phyloP scores from a whole-genome alignment of 2,113 vertebrate genomes.

The Silurus glanis region DNA sequence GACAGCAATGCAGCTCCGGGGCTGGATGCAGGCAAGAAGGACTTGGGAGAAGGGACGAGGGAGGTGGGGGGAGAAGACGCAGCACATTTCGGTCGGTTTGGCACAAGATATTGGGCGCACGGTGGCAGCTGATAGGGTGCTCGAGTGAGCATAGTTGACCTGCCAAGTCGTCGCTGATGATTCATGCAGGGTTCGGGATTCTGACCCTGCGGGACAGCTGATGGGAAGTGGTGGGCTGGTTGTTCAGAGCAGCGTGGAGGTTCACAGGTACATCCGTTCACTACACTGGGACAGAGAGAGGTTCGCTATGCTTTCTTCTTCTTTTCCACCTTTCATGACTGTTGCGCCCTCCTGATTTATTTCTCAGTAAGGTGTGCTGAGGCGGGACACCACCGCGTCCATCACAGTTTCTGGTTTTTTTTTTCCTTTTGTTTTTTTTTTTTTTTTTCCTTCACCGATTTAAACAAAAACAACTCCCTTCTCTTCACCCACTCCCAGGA shows the following conservation, averaged over 20 bases:
- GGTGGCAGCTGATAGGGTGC: conserved; percentile 36
- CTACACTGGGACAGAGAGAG: background rate
- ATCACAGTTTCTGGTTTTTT: background rate
- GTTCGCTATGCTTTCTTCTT: background rate
- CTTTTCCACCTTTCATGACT: conserved; percentile 11
- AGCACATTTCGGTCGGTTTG: conserved; percentile 7
- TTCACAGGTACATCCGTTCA: conserved; percentile 20
- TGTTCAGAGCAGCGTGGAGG: conserved; percentile 36
- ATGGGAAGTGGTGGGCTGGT: conserved; percentile 27
- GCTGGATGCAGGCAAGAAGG: conserved; percentile 33
- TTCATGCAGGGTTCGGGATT: conserved; percentile 17
- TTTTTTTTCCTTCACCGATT: background rate
- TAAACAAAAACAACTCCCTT: conserved; percentile 22
- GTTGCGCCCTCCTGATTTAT: conserved; percentile 18
- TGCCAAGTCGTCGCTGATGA: conserved; percentile 35
- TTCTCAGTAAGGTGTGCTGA: conserved; percentile 19
- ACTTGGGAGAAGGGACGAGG: background rate
- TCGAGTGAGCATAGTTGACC: conserved; percentile 42
- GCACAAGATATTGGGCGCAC: conserved; percentile 18
- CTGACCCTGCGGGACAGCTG: conserved; percentile 27
- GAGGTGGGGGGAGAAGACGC: background rate
- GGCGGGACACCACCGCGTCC: background rate
- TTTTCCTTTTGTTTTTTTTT: background rate
- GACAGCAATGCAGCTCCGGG: conserved; percentile 46
- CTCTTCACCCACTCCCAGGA: conserved; percentile 28